Base-by-base conservation (phyloP, 2,113 vertebrate genomes). In the Prionailurus bengalensis region DNA sequence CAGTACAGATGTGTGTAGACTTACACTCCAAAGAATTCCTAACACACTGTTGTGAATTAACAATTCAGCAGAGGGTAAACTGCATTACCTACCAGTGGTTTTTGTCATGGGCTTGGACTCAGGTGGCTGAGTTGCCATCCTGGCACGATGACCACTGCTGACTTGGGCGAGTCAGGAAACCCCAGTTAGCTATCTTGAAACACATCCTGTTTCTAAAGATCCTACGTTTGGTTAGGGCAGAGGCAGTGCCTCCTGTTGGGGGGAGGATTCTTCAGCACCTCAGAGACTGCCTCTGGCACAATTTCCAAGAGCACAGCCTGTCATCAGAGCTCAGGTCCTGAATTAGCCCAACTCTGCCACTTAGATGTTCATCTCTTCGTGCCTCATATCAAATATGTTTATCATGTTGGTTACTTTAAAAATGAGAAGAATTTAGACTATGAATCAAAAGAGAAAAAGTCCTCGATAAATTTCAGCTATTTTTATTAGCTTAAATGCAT, bases 401-500 rank as follows among this genome's bases (percentile, higher is more conserved):
- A 61, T 42, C 27, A 15, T 12, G 71, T 48, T n/a, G 42, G 8
- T 51, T 90, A 36, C 85, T 74, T 71, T 33, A 81, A 91, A 21
- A 80, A 39, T 29, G 65, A 55, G 13, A 70, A 39, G 3, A 90
- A 29, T 63, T 87, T 58, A 89, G 19, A 79, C 1, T 1, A 11
- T 14, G 45, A 76, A 53, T 53, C 58, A 9, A 68, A 89, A 85
- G 23, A 63, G 4, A 76, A 4, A 33, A 84, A 55, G 48, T 48
- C 51, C 33, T 89, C 13, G 23, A 82, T 39, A 61, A 8, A 53
- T 53, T 66, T 86, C 53, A 85, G n/a, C 16, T 71, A 36, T 68
- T 91, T 92, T 92, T 82, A 42, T 95, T 74, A 89, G 36, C 23
- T 63, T 53, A 78, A 92, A 91, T 78, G 25, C n/a, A 61, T n/a